phyloP scores from a whole-genome alignment of 2,797 vertebrate species.

The Gastrophryne carolinensis region DNA sequence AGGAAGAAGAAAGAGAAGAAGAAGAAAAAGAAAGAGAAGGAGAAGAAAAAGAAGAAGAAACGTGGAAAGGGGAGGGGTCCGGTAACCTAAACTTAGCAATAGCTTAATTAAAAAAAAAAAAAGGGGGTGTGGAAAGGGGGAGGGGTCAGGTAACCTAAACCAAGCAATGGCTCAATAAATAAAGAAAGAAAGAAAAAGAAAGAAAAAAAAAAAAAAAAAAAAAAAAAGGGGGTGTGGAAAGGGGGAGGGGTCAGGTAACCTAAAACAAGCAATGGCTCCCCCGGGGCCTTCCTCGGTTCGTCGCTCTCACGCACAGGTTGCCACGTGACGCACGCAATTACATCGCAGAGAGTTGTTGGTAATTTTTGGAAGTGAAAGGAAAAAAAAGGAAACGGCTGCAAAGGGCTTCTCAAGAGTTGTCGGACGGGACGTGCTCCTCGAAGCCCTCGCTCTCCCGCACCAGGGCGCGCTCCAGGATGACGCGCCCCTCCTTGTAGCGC shows the following conservation, averaged over 20 bases:
- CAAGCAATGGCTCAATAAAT: background rate
- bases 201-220: no score
- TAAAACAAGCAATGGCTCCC: background rate
- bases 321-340: slow-evolving; percentile 74
- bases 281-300: slow-evolving; percentile 63
- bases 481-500: slow-evolving; percentile 95
- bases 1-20: no score
- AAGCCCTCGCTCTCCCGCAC: slow-evolving; percentile 97
- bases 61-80: no score
- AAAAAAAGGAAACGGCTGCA: slow-evolving; percentile 62
- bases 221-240: no score
- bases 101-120: no score
- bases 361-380: slow-evolving; percentile 57
- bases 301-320: slow-evolving; percentile 63
- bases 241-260: background rate
- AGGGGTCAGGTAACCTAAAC: background rate
- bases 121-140: no score
- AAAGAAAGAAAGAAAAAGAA: no score
- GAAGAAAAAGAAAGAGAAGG: no score
- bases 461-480: slow-evolving; percentile 93
- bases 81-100: no score
- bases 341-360: slow-evolving; percentile 62
- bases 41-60: no score
- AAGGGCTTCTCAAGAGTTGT: slow-evolving; percentile 83
- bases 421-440: slow-evolving; percentile 94